Evolutionary conservation across 2,797 vertebrate species (phyloP), one percentile per base, ranked within the genome.

Genomic region (Poecilia picta): DNA sequence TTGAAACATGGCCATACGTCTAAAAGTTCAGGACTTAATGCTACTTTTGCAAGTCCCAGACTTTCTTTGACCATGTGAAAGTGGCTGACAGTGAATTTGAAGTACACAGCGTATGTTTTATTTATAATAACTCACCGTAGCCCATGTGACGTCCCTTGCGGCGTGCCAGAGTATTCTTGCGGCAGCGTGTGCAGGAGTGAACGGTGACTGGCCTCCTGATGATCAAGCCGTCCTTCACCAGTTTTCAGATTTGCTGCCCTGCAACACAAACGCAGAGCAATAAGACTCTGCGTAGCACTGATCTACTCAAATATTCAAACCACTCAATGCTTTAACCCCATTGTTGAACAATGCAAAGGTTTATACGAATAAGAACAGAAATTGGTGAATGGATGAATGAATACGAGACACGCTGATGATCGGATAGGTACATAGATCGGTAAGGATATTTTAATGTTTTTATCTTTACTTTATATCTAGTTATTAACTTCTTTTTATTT

Each of bases 151-250:
- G 95, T 83, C 98, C 98, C 94, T 99, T 99, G 55, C 97, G 94
- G 1, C 98, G 97, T 75, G 98, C 98, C 95, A 98, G 81, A 0
- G 97, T 98, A 90, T 98, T 99, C 91, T 99, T 99, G 87, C 97
- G 96, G 95, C 98, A 99, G 1, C 98, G 96, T 16, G 98, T 97
- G 0, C 96, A 96, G 0, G 98, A 99, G 89, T 99, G 98, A 75
- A 99, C 98, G 0, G 98, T 98, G 77, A 99, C 98, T 0, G 98
- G 98, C 82, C 99, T 99, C 85, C 97, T 96, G 93, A 99, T 99
- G 86, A 99, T 99, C 87, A 99, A 91, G 47, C 98, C 98, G 93
- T 99, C 98, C 89, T 99, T 99, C 79, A 99, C 98, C 91, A 99
- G 87, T 36, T 99, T 99, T 53, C 98, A 94, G 93, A 99, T 98